These are phyloP conservation scores for Phoenicopterus ruber DNA, from an alignment of 2,113 vertebrate species.

Conservation along the genomic window DNA sequence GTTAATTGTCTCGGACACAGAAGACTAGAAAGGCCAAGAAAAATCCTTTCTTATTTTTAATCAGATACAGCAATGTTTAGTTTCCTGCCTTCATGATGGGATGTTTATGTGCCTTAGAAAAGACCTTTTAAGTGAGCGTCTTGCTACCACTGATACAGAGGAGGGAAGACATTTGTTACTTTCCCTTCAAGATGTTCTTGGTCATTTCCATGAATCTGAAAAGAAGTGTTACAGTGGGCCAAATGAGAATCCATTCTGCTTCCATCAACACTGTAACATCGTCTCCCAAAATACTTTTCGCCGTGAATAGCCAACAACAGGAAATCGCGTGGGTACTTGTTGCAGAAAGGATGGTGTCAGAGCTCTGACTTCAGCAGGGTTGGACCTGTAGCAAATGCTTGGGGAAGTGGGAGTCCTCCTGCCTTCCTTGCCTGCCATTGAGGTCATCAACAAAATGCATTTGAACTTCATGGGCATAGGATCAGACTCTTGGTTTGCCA, in stretches of 20 bases:
- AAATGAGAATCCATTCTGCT: background rate
- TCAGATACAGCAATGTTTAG: background rate
- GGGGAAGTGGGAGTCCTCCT: background rate
- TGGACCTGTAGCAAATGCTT: background rate
- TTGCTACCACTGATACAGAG: background rate
- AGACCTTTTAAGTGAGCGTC: background rate
- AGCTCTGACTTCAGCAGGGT: background rate
- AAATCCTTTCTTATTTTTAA: background rate
- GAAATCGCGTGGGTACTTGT: rapidly evolving
- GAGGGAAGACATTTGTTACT: background rate
- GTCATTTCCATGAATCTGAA: background rate
- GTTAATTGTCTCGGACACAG: background rate
- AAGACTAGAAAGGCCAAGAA: background rate
- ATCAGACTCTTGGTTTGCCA: background rate
- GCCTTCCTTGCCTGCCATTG: background rate
- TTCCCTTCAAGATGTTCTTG: background rate
- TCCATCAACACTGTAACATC: background rate
- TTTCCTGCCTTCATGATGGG: background rate
- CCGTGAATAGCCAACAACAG: background rate
- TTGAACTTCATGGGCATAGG: background rate
- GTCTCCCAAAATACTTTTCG: background rate
- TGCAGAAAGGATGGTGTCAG: background rate
- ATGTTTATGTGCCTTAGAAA: background rate
- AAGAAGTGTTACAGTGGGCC: background rate
- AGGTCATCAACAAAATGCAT: background rate